Evolutionary conservation across 2,888 invertebrate genomes (phyloP), one percentile per base, ranked within the genome.

Genomic region (Scaptomyza caliginosa): DNA sequence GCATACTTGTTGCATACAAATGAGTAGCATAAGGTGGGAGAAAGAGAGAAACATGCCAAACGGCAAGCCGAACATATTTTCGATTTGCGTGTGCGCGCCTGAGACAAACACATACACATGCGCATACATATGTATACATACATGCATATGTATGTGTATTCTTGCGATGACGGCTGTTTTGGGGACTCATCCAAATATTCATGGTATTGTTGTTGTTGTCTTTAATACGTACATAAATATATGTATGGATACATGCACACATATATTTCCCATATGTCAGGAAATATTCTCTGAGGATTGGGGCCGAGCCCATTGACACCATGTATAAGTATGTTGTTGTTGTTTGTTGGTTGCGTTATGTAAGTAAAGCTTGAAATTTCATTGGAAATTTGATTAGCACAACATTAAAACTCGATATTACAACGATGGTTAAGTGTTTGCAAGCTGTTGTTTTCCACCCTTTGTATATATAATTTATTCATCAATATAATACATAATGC

Each of bases 1-100:
- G 74, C 74, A 74, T 74, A 79, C 79, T 79, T 79, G 79, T 85
- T 78, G 80, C 82, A 80, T 81, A 82, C 85, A 81, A 82, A 78
- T 85, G 82, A 82, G 73, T 23, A 69, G 58, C 63, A 73, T 73
- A 73, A 69, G 56, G 51, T 59, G 73, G 40, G 36, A 58, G 59
- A 59, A 50, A 63, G 63, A 63, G 63, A 51, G 51, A 67, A 55
- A 67, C 38, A 67, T 55, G 71, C 56, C 45, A 73, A 71, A 73
- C 67, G 38, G 57, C 62, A 40, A 71, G 40, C 40, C 54, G 51
- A 74, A 74, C 74, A 72, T 75, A 73, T 60, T 71, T 71, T 74
- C 46, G 57, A 38, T 77, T 67, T 77, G 75, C 77, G 70, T 75
- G 59, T 75, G 77, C 74, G 74, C 77, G 74, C 62, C 77, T 67